Base-by-base conservation (phyloP, 2,797 vertebrate genomes). In the Parotocinclus haroldoi region DNA sequence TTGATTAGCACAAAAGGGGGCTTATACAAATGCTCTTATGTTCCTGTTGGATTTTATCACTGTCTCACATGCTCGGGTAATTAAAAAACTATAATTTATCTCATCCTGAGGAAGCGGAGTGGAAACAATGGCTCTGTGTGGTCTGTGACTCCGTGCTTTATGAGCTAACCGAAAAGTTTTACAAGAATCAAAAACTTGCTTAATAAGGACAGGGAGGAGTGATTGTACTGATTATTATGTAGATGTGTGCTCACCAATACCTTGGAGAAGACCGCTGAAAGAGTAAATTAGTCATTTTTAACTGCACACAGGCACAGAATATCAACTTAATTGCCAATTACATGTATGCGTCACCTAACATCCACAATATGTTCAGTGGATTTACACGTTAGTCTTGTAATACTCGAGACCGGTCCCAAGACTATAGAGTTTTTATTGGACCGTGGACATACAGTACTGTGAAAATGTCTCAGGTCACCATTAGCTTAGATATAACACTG, bases 321-420 rank as follows among this genome's bases (percentile, higher is more conserved):
- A 73, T 57, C 48, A 74, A 76, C 72, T 66, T 71, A 69, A 79
- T 79, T 75, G 73, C 59, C 75, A 79, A 75, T 72, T 72, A 74
- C 63, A 72, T 2, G 27, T 27, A 27, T 27, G 27, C 40, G 40
- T 9, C 40, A 42, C 40, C 9, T 42, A 42, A 42, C 27, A 5
- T 27, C 27, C 27, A 27, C 2, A 5, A 5, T 27, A 27, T 5
- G 27, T 27, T 27, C 27, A 5, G 27, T 27, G 27, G 5, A 27
- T 2, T 27, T 27, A 5, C 27, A 27, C 5, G 27, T 27, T 27
- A 5, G 27, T 27, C 27, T 27, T 2, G 27, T 27, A 27, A 5
- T 2, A 27, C 5, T 27, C 27, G 5, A 27, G 27, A 27, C 27
- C n/a, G n/a, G n/a, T n/a, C n/a, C n/a, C n/a, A n/a, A n/a, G n/a